Base-by-base conservation (phyloP, 53 echinoderm and acorn worm genomes). In the Arbacia lixula region DNA sequence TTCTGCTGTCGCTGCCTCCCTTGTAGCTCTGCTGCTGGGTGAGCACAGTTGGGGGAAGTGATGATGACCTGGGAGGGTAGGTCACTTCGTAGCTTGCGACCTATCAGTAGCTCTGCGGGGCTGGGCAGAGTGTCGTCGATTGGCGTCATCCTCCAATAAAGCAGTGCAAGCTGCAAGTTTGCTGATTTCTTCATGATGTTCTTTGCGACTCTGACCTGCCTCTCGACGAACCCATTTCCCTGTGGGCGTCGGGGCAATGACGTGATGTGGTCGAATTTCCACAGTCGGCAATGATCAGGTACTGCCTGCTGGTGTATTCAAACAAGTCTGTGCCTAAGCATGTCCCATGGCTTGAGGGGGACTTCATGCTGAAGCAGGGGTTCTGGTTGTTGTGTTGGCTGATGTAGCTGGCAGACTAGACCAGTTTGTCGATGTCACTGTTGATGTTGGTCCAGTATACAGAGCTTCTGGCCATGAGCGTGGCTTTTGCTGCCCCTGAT, bases 341-440 rank as follows among this genome's bases (percentile, higher is more conserved):
- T 35, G 34, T 19, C 43, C 79, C 87, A 87, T 56, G 83, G 69
- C 36, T 22, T 71, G 11, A 83, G 57, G 2, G 88, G 88, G 28
- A 88, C 42, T 14, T 88, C 88, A 27, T 83, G 88, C 3, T 55
- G 83, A 25, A 28, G 14, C 8, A 87, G 71, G 27, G 87, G 83
- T 69, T 87, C 87, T 82, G 69, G 39, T 30, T 31, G 36, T 43
- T 87, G 87, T 22, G 87, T 36, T 68, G 87, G 87, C 34, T 87
- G 87, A 17, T 81, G 38, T 21, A 61, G 36, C 28, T 81, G 81
- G 54, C 86, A 86, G 79, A 58, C 10, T 34, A 27, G 2, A 88
- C 72, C 5, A 60, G 17, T 35, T 66, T 25, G 2, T 79, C 87
- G 22, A 87, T 87, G 3, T 87, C 53, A 33, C 43, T 77, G 54